Evolutionary conservation across 2,888 invertebrate species (phyloP), one percentile per base, ranked within the genome.

Genomic region (Uloborus plumipes): DNA sequence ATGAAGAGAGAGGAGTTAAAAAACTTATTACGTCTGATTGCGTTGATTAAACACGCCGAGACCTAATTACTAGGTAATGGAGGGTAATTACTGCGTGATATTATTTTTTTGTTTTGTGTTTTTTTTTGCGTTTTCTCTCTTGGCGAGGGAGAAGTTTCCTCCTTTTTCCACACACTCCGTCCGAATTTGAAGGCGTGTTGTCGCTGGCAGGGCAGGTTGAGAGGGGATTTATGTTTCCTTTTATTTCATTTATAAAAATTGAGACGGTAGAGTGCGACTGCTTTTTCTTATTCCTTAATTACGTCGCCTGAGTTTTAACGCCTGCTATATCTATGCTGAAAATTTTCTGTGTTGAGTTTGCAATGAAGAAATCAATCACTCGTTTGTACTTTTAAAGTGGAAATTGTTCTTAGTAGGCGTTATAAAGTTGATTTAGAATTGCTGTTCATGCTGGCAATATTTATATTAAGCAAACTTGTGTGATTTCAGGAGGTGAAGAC

Each of bases 21-120:
- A 74, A 82, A 76, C 53, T 59, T 71, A 82, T 75, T 72, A 75
- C 71, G 71, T 55, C 76, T 74, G 75, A 82, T 82, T 82, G 76
- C 71, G 55, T 47, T 75, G 71, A 82, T 82, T 82, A 82, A 79
- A 79, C 79, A 72, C 55, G 50, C 39, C 22, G 51, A 65, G 71
- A 72, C 79, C 79, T 79, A 79, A 79, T 79, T 79, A 79, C 79
- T 59, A 51, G 61, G 72, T 79, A 79, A 72, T 72, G 72, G 79
- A 47, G 51, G 79, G 72, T 72, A 79, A 79, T 79, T 79, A 79
- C 79, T 16, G 15, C 26, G 22, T 22, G 20, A 51, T 51, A 20
- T 47, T 26, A n/a, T 39, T 20, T 53, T 62, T 67, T 53, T 62
- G 39, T 39, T 51, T 7, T 58, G n/a, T 47, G 22, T n/a, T 65